A percentile compares a stretch with the other conserved stretches of the same genome.
phyloP scores from a whole-genome alignment of 2,888 invertebrate species.

The Xanthorhoe spadicearia region DNA sequence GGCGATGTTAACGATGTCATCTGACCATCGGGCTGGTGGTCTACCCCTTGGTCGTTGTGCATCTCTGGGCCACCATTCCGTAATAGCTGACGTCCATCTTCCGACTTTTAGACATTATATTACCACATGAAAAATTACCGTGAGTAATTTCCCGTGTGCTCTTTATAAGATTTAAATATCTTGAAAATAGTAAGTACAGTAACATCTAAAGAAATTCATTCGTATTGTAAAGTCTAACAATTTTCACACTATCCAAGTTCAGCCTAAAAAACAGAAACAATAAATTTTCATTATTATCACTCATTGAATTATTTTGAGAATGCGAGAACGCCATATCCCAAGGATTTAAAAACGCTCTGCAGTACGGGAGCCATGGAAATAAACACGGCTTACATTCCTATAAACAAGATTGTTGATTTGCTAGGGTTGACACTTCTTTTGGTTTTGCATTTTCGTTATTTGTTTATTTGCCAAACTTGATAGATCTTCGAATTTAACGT shows the following conservation, averaged over 20 bases:
- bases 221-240: neutral
- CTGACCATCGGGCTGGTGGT: no score
- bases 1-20: no score
- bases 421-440: constrained; percentile 22
- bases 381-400: constrained; percentile 80
- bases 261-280: constrained; percentile 17
- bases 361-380: constrained; percentile 66
- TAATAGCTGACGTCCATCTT: no score
- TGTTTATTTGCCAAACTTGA: no score
- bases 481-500: no score
- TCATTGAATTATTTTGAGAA: constrained; percentile 38
- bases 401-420: constrained; percentile 75
- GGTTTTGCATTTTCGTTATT: neutral
- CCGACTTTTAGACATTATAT: no score
- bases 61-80: no score
- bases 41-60: no score
- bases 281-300: constrained; percentile 30
- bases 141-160: no score
- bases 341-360: constrained; percentile 56
- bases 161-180: no score
- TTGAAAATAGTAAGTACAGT: neutral
- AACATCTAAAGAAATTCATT: neutral
- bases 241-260: neutral
- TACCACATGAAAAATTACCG: no score
- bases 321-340: constrained; percentile 30